Conservation (phyloP, 2,113 vertebrate genomes). For the Formicarius rufipectus region DNA sequence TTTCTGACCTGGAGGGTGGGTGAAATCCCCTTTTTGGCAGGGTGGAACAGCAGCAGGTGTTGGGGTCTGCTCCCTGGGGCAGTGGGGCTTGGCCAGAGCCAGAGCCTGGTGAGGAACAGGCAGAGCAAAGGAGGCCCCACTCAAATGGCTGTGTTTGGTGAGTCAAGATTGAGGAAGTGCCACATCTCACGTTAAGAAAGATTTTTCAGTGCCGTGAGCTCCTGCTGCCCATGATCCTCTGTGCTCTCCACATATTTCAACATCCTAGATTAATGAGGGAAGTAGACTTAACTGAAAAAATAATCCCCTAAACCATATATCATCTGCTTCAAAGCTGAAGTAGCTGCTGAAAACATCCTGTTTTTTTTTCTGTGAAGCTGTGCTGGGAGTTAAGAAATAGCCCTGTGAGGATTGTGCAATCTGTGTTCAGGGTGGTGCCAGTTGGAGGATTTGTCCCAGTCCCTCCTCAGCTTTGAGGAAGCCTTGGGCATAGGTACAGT, state of each 20-base stretch:
- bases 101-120: neutral
- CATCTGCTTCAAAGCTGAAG: neutral
- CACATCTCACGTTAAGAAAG: rapidly evolving
- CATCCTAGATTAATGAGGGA: neutral
- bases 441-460: neutral
- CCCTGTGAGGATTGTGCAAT: constrained; percentile 8
- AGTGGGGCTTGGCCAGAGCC: neutral
- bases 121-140: neutral
- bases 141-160: rapidly evolving
- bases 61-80: rapidly evolving
- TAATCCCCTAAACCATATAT: neutral
- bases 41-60: neutral
- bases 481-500: neutral
- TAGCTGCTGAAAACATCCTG: constrained; percentile 23
- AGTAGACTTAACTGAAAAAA: constrained; percentile 11
- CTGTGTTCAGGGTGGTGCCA: neutral
- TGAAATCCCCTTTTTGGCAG: rapidly evolving
- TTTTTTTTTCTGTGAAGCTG: neutral
- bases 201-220: neutral
- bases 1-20: rapidly evolving
- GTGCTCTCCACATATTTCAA: neutral
- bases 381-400: constrained; percentile 22
- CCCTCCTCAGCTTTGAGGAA: neutral
- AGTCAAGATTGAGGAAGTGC: neutral
- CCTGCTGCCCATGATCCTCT: neutral